Conservation (phyloP, 2,797 vertebrate species). For the Kryptolebias ocellatus region DNA sequence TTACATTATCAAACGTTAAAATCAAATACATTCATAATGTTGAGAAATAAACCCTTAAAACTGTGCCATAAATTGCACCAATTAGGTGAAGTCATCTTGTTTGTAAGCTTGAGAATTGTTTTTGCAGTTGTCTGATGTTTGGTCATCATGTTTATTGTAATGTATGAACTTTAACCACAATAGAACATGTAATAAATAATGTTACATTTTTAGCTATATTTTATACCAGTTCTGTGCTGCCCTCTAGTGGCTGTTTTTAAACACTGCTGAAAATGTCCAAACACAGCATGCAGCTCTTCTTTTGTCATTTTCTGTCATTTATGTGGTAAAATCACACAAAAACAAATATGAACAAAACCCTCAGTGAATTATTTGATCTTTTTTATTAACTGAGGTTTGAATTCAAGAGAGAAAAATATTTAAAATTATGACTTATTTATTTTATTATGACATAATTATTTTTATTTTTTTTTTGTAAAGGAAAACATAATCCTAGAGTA, state of each 20-base stretch:
- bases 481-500: too few species aligned
- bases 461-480: too few species aligned
- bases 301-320: too few species aligned
- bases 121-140: background rate
- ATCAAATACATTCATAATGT: background rate
- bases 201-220: background rate
- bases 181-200: background rate
- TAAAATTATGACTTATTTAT: too few species aligned
- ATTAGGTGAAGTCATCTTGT: background rate
- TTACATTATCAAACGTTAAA: background rate
- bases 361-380: too few species aligned
- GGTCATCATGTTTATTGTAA: background rate
- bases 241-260: slow-evolving; percentile 39
- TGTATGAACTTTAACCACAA: background rate
- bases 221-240: slow-evolving; percentile 18
- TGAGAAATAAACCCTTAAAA: background rate
- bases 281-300: too few species aligned
- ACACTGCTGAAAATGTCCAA: too few species aligned
- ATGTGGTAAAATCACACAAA: too few species aligned
- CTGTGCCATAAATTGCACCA: background rate
- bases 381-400: too few species aligned
- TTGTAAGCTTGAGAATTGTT: background rate
- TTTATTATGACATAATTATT: too few species aligned
- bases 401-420: too few species aligned
- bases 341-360: too few species aligned